Conservation (phyloP, 2,113 vertebrate genomes). For the Gambusia affinis region DNA sequence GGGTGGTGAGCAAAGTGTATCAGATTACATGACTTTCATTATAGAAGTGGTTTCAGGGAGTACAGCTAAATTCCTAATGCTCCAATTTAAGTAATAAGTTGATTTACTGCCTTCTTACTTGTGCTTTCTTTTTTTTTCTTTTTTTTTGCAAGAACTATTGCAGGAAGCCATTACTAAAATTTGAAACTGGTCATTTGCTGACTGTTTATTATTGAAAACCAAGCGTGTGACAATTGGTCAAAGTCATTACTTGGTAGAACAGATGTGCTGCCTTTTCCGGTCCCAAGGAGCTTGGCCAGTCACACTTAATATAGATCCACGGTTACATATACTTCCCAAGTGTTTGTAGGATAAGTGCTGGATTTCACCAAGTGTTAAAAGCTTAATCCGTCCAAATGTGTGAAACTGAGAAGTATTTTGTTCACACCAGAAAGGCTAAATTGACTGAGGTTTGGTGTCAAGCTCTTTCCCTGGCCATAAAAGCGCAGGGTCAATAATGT, state of each 20-base stretch:
- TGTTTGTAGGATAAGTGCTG: constrained; percentile 75
- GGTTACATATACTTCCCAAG: constrained; percentile 73
- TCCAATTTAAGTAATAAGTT: constrained; percentile 35
- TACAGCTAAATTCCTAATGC: constrained; percentile 21
- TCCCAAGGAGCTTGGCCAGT: constrained; percentile 59
- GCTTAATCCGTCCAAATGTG: constrained; percentile 80
- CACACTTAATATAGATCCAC: constrained; percentile 75
- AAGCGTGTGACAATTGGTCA: constrained; percentile 56
- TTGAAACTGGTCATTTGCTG: constrained; percentile 33
- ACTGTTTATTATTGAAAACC: constrained; percentile 48
- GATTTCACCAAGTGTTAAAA: constrained; percentile 81
- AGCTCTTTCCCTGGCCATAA: constrained; percentile 65
- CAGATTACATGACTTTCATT: constrained; percentile 49
- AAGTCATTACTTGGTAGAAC: constrained; percentile 66
- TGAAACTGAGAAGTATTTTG: constrained; percentile 80
- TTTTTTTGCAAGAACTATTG: constrained; percentile 5
- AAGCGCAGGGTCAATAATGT: constrained; percentile 61
- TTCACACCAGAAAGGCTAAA: constrained; percentile 79
- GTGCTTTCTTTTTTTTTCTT: neutral
- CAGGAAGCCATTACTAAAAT: constrained; percentile 26
- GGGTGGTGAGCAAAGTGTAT: constrained; percentile 44
- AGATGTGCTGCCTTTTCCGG: constrained; percentile 72
- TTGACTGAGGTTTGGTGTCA: constrained; percentile 72
- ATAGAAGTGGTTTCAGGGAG: constrained; percentile 18
- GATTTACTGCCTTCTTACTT: constrained; percentile 27